A percentile compares a stretch with the other conserved stretches of the same genome.
These are phyloP conservation scores for Leucoraja ocellata DNA, from an alignment of 2,797 vertebrate species.

Conservation along the genomic window DNA sequence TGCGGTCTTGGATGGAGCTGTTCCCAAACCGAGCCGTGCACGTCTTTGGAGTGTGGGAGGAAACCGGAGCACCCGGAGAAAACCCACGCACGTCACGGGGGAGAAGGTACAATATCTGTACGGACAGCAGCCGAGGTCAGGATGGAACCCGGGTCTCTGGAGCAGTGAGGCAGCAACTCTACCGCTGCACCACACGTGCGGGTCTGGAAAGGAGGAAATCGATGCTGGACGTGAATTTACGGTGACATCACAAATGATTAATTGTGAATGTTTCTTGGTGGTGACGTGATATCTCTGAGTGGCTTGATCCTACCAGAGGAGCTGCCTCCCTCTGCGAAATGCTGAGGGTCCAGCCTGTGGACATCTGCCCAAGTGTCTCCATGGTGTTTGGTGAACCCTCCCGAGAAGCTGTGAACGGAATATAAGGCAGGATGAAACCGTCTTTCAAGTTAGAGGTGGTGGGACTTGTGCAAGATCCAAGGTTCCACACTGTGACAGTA, in stretches of 20 bases:
- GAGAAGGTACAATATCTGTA: too few relatives aligned
- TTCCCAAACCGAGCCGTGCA: too few relatives aligned
- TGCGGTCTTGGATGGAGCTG: too few relatives aligned
- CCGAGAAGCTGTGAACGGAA: background rate
- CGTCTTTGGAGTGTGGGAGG: too few relatives aligned
- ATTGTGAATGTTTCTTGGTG: constrained; percentile 12
- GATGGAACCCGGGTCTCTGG: too few relatives aligned
- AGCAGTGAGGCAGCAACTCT: too few relatives aligned
- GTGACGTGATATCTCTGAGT: background rate
- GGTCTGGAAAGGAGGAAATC: background rate
- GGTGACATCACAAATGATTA: constrained; percentile 35
- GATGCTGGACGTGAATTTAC: background rate
- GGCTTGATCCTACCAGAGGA: background rate
- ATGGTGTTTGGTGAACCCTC: background rate
- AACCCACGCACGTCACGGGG: too few relatives aligned
- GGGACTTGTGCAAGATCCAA: constrained; percentile 50
- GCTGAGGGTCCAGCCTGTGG: background rate
- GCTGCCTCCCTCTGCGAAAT: background rate
- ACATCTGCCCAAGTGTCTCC: background rate
- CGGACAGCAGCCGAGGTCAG: too few relatives aligned
- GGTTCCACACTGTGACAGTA: constrained; percentile 56
- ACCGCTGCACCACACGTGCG: too few relatives aligned
- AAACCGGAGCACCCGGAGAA: too few relatives aligned
- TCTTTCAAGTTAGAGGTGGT: constrained; percentile 50
- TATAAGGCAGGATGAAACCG: constrained; percentile 36